phyloP scores from a whole-genome alignment of 92 coral and sea anemone species.

The Bergia sp. region DNA sequence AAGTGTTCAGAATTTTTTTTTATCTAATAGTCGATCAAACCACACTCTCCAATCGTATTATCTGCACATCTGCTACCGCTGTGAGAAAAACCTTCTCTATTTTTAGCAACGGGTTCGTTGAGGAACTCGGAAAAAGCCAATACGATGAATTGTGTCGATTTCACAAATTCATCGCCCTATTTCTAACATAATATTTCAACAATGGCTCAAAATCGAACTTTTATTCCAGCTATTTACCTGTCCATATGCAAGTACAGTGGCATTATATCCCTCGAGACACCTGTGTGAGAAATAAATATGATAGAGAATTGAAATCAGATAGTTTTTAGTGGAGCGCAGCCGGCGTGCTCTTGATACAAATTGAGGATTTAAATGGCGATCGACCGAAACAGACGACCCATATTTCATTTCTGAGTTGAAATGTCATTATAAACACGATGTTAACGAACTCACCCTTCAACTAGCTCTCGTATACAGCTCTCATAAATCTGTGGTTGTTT shows the following conservation, averaged over 20 bases:
- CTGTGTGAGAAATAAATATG: conserved; percentile 56
- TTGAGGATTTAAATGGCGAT: not conserved
- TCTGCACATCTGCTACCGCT: conserved; percentile 31
- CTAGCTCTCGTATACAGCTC: conserved; percentile 79
- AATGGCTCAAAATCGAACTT: not conserved
- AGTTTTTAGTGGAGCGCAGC: conserved; percentile 14
- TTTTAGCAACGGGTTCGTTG: conserved; percentile 26
- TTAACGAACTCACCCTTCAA: conserved; percentile 84
- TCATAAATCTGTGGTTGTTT: conserved; percentile 88
- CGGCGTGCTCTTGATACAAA: not conserved
- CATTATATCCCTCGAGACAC: conserved; percentile 97
- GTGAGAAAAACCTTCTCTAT: conserved; percentile 24
- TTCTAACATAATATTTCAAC: not conserved
- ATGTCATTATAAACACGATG: conserved; percentile 18
- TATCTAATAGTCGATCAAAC: conserved; percentile 26
- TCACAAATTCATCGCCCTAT: not conserved
- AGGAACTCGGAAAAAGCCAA: conserved; percentile 25
- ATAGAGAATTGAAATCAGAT: conserved; percentile 34
- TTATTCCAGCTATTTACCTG: conserved; percentile 69
- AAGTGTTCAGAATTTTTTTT: not conserved
- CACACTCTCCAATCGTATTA: conserved; percentile 18
- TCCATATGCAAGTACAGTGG: conserved; percentile 97
- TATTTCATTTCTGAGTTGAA: not conserved
- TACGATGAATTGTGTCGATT: conserved; percentile 18
- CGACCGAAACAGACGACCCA: conserved; percentile 5